Evolutionary conservation across 1,140 invertebrate genomes (phyloP).

Genomic region (Caerostris darwini): DNA sequence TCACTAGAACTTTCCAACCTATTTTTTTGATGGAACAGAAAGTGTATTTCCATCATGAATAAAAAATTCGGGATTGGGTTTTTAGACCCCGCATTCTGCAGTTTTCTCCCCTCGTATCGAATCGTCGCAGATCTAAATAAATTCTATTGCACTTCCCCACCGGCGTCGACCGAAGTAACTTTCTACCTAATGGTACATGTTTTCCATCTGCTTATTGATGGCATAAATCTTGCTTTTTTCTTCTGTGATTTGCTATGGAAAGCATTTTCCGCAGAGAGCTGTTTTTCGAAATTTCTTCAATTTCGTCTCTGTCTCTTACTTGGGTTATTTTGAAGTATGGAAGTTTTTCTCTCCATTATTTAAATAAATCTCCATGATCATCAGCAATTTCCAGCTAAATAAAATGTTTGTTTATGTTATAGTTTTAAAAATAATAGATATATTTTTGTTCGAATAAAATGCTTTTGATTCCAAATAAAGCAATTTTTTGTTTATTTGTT

Average conservation of each 20-base stretch:
- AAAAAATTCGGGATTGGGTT: background rate
- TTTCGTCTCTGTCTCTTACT: no score
- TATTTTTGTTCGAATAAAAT: no score
- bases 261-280: background rate
- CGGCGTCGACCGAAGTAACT: background rate
- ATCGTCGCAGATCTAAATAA: slow-evolving; percentile 29
- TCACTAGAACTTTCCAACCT: background rate
- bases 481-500: no score
- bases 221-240: background rate
- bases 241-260: background rate
- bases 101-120: background rate
- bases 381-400: no score
- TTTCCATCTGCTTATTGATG: slow-evolving; percentile 32
- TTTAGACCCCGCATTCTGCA: background rate
- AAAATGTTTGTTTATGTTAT: no score
- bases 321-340: no score
- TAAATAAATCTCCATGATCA: no score
- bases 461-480: no score
- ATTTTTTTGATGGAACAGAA: background rate
- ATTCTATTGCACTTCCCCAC: background rate
- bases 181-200: slow-evolving; percentile 9
- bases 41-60: slow-evolving; percentile 4
- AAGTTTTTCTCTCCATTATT: no score
- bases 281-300: background rate
- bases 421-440: no score